Percentiles rank a stretch among this genome's conserved stretches.
Conservation (phyloP, 2,113 vertebrate species). For the Halcyon senegalensis region DNA sequence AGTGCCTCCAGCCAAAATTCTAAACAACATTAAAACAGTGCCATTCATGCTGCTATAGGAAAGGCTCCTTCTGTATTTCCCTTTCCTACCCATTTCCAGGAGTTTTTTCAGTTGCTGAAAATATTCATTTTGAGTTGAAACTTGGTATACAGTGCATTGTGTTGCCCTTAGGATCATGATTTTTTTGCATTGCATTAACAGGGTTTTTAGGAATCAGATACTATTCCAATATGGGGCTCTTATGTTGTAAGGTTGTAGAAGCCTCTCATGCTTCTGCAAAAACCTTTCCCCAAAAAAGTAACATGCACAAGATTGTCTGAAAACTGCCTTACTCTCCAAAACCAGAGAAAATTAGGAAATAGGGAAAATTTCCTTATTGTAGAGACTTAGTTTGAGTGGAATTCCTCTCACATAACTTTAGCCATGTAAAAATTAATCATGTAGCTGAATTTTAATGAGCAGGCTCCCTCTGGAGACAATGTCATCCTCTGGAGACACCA, state of each 20-base stretch:
- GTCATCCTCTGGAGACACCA: neutral
- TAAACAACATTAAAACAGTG: constrained; percentile 29
- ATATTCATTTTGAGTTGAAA: constrained; percentile 6
- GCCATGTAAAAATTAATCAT: neutral
- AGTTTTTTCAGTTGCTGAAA: neutral
- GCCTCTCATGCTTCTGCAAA: neutral
- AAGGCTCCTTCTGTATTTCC: neutral
- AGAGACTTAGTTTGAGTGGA: neutral
- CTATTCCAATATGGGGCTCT: neutral
- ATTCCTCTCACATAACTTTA: neutral
- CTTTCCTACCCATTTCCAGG: neutral
- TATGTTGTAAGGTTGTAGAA: neutral
- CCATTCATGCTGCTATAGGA: constrained; percentile 1
- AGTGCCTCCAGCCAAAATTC: constrained; percentile 51
- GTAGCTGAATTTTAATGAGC: neutral
- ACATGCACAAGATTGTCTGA: neutral
- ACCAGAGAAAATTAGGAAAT: neutral
- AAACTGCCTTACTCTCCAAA: neutral
- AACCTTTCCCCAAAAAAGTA: neutral
- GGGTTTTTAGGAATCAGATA: neutral
- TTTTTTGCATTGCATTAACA: neutral
- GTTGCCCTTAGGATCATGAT: neutral
- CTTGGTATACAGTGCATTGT: neutral
- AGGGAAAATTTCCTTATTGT: neutral
- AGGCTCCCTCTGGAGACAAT: neutral